Conservation (phyloP, 2,888 invertebrate genomes). For the Acanthacorydalis orientalis region DNA sequence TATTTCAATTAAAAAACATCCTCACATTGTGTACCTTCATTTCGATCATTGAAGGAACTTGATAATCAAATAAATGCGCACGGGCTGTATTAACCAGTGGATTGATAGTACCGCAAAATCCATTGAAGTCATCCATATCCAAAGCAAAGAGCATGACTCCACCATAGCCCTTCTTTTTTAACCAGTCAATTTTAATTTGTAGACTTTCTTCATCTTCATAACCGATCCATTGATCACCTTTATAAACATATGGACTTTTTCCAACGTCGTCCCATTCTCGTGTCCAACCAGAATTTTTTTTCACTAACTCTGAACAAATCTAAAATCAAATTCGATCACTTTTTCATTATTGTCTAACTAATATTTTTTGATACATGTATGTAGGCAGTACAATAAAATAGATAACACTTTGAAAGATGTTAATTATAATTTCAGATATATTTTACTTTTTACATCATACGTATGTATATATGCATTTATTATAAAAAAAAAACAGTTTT, state of each 20-base stretch:
- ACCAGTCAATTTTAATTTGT: constrained; percentile 79
- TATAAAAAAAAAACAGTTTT: too few species aligned
- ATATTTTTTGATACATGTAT: too few species aligned
- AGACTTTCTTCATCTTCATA: constrained; percentile 70
- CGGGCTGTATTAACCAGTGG: constrained; percentile 55
- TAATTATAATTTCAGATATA: too few species aligned
- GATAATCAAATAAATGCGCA: constrained; percentile 51
- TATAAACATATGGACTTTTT: constrained; percentile 70
- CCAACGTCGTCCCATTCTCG: constrained; percentile 70
- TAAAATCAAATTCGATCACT: constrained; percentile 18
- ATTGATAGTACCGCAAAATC: constrained; percentile 64
- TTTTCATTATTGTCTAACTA: too few species aligned
- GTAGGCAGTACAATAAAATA: background rate
- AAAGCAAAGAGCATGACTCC: constrained; percentile 90
- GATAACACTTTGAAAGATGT: background rate
- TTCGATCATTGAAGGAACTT: constrained; percentile 36
- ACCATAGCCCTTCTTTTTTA: constrained; percentile 63
- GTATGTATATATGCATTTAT: too few species aligned
- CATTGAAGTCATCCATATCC: constrained; percentile 81
- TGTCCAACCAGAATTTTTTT: constrained; percentile 59
- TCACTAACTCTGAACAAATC: constrained; percentile 64
- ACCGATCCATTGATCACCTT: constrained; percentile 79
- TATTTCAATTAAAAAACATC: too few species aligned
- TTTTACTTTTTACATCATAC: too few species aligned
- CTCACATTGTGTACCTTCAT: too few species aligned